Conservation (phyloP, 2,113 vertebrate genomes). For the Percopsis transmontana region DNA sequence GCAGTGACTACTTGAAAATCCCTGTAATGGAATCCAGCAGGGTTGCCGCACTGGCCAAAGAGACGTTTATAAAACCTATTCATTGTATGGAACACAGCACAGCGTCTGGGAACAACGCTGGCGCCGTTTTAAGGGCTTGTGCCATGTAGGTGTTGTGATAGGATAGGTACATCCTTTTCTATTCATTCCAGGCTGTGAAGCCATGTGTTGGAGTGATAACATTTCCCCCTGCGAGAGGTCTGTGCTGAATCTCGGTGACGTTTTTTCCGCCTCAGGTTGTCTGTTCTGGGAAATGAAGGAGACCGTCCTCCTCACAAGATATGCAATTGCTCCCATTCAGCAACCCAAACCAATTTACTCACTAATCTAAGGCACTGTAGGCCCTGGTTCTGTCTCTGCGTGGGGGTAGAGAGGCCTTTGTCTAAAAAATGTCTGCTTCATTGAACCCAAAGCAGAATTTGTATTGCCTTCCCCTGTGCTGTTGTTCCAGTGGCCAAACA, state of each 20-base stretch:
- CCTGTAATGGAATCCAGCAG: not conserved
- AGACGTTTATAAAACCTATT: constrained; percentile 1
- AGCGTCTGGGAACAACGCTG: not conserved
- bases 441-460: constrained; percentile 36
- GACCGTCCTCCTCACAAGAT: constrained; percentile 33
- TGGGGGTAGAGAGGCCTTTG: constrained; percentile 32
- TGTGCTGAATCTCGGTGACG: constrained; percentile 32
- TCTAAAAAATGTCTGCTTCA: constrained; percentile 28
- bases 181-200: constrained; percentile 22
- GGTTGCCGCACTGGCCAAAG: not conserved
- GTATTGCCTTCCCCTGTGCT: constrained; percentile 32
- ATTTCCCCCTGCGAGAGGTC: constrained; percentile 38
- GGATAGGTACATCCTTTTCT: constrained; percentile 13
- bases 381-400: constrained; percentile 19
- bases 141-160: constrained; percentile 40
- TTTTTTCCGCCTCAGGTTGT: constrained; percentile 11
- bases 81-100: constrained; percentile 13
- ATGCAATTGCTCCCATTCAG: constrained; percentile 33
- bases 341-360: constrained; percentile 48
- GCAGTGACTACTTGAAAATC: not conserved
- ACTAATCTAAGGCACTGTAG: constrained; percentile 49
- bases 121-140: constrained; percentile 5
- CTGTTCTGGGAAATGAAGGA: constrained; percentile 25
- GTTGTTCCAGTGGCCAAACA: constrained; percentile 25
- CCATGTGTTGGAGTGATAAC: constrained; percentile 56